Evolutionary conservation across 2,797 vertebrate genomes (phyloP).

Genomic region (Pseudotriccus pelzelni): DNA sequence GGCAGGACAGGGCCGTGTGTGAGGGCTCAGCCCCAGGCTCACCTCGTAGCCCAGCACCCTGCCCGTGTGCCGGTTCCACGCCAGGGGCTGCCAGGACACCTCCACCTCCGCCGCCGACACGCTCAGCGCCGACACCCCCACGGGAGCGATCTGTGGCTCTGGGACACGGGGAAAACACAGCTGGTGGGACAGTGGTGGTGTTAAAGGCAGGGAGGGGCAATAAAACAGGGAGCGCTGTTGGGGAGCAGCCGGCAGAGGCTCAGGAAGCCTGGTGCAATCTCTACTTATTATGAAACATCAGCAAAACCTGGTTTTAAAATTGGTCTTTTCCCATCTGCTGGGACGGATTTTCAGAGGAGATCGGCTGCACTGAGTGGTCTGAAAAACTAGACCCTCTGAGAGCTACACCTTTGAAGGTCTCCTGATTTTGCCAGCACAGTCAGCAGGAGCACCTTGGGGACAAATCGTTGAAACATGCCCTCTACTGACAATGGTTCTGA

Average conservation of each 20-base stretch:
- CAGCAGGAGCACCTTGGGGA: background rate
- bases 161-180: background rate
- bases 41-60: constrained; percentile 88
- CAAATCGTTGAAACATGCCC: background rate
- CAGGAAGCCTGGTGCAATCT: background rate
- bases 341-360: background rate
- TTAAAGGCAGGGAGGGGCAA: background rate
- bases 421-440: background rate
- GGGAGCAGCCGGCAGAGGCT: background rate
- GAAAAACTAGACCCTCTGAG: background rate
- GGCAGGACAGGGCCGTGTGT: background rate
- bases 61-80: constrained; percentile 75
- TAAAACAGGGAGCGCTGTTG: background rate
- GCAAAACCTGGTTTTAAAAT: background rate
- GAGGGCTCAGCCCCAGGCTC: background rate
- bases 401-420: background rate
- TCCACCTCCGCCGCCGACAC: constrained; percentile 83
- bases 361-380: background rate
- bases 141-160: constrained; percentile 82
- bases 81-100: constrained; percentile 84
- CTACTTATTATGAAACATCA: fast-evolving
- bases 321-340: background rate
- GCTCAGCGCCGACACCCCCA: constrained; percentile 72
- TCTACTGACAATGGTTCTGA: background rate
- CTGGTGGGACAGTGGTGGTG: background rate